These are phyloP conservation scores for Hycleus phaleratus DNA, from an alignment of 1,140 invertebrate genomes.

Conservation along the genomic window DNA sequence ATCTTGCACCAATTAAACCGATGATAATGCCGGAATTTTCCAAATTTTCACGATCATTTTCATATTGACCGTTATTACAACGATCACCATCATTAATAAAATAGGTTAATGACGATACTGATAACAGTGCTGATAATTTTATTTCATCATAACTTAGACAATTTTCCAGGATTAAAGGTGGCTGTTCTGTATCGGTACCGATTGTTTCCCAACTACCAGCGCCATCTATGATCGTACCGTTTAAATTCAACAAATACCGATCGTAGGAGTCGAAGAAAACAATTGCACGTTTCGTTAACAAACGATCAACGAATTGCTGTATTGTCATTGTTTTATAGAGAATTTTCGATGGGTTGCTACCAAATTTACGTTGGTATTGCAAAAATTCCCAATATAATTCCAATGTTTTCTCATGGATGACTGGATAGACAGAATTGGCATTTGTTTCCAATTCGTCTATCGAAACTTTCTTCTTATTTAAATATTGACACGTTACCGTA, in stretches of 20 bases:
- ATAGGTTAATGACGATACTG: constrained; percentile 27
- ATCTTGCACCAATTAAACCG: constrained; percentile 43
- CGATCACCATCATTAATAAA: constrained; percentile 30
- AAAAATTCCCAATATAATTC: constrained; percentile 42
- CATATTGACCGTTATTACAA: constrained; percentile 22
- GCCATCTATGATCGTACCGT: constrained; percentile 27
- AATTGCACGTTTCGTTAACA: constrained; percentile 49
- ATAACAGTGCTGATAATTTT: constrained; percentile 30
- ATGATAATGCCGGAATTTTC: constrained; percentile 28
- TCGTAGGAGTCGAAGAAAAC: constrained; percentile 46
- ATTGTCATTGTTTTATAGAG: constrained; percentile 50
- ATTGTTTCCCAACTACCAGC: constrained; percentile 43
- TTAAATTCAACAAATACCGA: constrained; percentile 42
- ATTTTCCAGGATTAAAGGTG: constrained; percentile 33
- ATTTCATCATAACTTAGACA: constrained; percentile 33
- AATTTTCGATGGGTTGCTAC: constrained; percentile 45
- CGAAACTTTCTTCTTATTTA: constrained; percentile 33
- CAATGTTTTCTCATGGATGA: constrained; percentile 44
- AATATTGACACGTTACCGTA: constrained; percentile 36
- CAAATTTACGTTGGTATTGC: constrained; percentile 43
- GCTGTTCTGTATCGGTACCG: constrained; percentile 41
- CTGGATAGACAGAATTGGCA: constrained; percentile 44
- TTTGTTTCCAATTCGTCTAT: constrained; percentile 37
- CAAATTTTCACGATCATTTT: constrained; percentile 14
- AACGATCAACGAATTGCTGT: constrained; percentile 47